Evolutionary conservation across 2,797 vertebrate species (phyloP).

Genomic region (Phrynocephalus guinanensis): DNA sequence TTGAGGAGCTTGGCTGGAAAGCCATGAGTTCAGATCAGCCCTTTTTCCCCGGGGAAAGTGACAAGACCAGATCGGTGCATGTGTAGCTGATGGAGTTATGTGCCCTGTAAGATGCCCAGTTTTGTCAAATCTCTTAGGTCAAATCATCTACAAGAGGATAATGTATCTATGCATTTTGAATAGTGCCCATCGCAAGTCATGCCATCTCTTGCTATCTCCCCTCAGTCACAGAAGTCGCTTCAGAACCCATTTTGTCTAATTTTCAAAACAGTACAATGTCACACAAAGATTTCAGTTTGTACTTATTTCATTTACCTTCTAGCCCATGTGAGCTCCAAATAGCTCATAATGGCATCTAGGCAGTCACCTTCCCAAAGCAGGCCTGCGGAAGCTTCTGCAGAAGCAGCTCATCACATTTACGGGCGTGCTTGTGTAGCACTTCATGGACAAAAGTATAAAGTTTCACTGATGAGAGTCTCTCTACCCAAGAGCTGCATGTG

Average conservation of each 20-base stretch:
- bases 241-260: not conserved
- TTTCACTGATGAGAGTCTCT: not conserved
- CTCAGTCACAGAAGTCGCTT: not conserved
- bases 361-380: conserved; percentile 4
- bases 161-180: not conserved
- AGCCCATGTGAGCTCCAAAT: not conserved
- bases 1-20: no score
- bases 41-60: no score
- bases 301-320: not conserved
- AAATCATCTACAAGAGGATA: no score
- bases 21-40: no score
- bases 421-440: conserved; percentile 1
- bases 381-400: not conserved
- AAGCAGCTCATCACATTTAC: not conserved
- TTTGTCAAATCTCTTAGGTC: no score
- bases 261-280: not conserved
- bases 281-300: not conserved
- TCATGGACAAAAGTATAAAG: conserved; percentile 3
- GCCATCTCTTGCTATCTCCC: not conserved
- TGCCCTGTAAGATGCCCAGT: no score
- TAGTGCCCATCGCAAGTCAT: not conserved
- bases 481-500: not conserved
- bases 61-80: no score
- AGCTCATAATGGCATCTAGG: not conserved
- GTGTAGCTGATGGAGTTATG: no score